Conservation (phyloP, 2,113 vertebrate species). For the Nycticebus coucang region DNA sequence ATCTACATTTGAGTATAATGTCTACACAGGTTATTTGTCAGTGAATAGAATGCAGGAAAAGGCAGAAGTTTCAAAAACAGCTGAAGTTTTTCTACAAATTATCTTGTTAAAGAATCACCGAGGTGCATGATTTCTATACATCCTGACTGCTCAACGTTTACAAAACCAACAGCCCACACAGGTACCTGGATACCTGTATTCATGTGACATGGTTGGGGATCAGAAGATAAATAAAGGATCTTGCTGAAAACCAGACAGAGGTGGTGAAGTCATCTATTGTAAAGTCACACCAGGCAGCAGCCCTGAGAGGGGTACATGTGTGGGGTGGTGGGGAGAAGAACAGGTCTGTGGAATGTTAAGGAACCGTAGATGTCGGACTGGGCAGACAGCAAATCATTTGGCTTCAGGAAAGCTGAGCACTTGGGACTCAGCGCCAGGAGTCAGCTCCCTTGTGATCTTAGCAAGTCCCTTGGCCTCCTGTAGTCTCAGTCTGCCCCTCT, state of each 20-base stretch:
- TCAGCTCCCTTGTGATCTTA: not conserved
- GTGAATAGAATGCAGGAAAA: conserved; percentile 32
- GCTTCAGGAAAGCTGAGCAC: not conserved
- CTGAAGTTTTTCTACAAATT: conserved; percentile 61
- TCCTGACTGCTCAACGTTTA: conserved; percentile 42
- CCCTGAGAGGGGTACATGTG: fast-evolving
- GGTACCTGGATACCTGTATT: conserved; percentile 53
- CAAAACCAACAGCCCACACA: conserved; percentile 57
- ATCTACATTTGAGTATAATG: conserved; percentile 27
- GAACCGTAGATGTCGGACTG: not conserved
- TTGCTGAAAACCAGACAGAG: conserved; percentile 72
- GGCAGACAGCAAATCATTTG: not conserved
- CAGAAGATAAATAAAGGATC: conserved; percentile 83
- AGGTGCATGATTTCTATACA: conserved; percentile 80
- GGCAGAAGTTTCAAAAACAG: conserved; percentile 72
- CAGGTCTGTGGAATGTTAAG: fast-evolving
- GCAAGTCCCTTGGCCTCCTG: not conserved
- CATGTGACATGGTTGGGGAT: conserved; percentile 66
- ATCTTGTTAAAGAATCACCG: conserved; percentile 67
- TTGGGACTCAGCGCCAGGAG: not conserved
- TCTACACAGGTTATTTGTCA: conserved; percentile 48
- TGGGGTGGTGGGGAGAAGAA: not conserved
- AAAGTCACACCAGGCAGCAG: not conserved
- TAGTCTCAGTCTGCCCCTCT: not conserved
- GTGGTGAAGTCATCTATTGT: not conserved